Evolutionary conservation across 2,888 invertebrate genomes (phyloP).

Genomic region (Campoplex nolae): DNA sequence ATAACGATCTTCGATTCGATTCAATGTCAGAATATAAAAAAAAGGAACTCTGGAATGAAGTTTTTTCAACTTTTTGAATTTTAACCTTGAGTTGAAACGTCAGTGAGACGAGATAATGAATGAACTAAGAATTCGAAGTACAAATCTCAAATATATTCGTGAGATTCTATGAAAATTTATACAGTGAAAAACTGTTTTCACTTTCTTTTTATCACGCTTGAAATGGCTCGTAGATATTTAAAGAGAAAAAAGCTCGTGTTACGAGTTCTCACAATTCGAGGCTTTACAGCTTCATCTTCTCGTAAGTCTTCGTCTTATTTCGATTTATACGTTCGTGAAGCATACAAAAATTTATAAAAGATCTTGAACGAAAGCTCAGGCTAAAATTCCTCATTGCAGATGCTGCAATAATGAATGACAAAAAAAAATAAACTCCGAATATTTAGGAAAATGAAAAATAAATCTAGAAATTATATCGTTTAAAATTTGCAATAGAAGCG

Average conservation of each 20-base stretch:
- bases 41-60: too few species aligned
- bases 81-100: background rate
- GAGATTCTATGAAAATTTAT: background rate
- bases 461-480: too few species aligned
- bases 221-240: background rate
- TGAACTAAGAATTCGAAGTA: background rate
- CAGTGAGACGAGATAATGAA: background rate
- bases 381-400: background rate
- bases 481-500: too few species aligned
- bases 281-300: conserved; percentile 58
- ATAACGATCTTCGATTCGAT: background rate
- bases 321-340: background rate
- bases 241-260: conserved; percentile 47
- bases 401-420: background rate
- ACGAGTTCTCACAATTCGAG: conserved; percentile 38
- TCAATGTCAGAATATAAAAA: too few species aligned
- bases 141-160: background rate
- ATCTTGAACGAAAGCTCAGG: background rate
- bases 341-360: too few species aligned
- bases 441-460: background rate
- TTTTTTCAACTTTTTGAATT: conserved; percentile 1
- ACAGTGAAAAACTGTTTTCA: background rate
- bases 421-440: background rate
- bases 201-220: background rate
- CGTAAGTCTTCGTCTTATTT: conserved; percentile 50